Base-by-base conservation (phyloP, 2,797 vertebrate genomes). In the Sarcoramphus papa region DNA sequence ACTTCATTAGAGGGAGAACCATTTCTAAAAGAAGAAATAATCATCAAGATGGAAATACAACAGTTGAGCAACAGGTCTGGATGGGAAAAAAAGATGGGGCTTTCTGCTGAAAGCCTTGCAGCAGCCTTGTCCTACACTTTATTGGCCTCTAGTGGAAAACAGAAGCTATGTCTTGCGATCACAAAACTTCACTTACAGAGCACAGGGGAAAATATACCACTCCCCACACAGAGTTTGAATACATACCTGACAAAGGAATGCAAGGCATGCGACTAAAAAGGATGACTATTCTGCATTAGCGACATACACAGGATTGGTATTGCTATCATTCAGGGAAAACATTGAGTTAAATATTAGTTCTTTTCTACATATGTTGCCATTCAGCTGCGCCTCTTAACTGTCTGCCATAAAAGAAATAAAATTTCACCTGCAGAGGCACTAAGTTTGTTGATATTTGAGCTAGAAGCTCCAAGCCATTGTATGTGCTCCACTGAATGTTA, bases 61-160 rank as follows among this genome's bases (percentile, higher is more conserved):
- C 35, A 77, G 45, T 35, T 65, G 50, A 90, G 86, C 89, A 96
- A 87, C 64, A 80, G 65, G 76, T 89, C 47, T 57, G n/a, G 28
- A 69, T 77, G 12, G 40, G 15, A 14, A 47, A 60, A 72, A 83
- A 63, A 37, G 31, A 27, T 5, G 10, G 19, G 16, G 9, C 25
- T 91, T 50, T 48, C 54, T 18, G 22, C 37, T 17, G 16, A 72
- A 73, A 69, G 35, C 20, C 17, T 60, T 35, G 37, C 45, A 93
- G 67, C 78, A 85, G 40, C 43, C 53, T 97, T 93, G 15, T 37
- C 85, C 95, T 96, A 67, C 35, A 7, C 92, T 96, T 84, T 95
- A 97, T 97, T 97, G 98, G 57, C 97, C 96, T 96, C 98, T 98
- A 96, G 97, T 94, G 97, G 96, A 24, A 50, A 69, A 45, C 6